Conservation (phyloP, 35 echinoderm and acorn worm species). For the Diadema setosum region DNA sequence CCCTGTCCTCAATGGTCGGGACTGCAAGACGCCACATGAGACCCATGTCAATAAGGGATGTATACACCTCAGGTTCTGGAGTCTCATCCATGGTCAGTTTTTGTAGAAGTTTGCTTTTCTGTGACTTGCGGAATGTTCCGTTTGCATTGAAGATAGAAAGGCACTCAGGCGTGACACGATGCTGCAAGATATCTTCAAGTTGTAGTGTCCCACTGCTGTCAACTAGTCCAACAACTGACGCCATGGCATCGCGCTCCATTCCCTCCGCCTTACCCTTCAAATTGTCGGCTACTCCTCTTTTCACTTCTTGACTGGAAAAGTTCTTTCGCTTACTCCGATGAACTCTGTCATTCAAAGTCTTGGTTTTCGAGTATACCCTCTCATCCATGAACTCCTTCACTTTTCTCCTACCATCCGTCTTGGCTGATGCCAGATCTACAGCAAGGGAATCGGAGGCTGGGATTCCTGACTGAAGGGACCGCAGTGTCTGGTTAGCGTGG, state of each 20-base stretch:
- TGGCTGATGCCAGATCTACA: neutral
- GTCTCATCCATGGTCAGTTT: neutral
- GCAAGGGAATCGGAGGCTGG: neutral
- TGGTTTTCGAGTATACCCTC: conserved; percentile 18
- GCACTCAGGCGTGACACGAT: conserved; percentile 36
- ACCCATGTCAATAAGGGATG: conserved; percentile 42
- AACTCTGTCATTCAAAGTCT: neutral
- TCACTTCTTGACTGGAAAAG: conserved; percentile 18
- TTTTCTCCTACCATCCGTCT: neutral
- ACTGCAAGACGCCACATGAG: conserved; percentile 28
- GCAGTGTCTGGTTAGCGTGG: conserved; percentile 2
- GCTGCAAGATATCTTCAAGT: conserved; percentile 35
- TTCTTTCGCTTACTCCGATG: conserved; percentile 14
- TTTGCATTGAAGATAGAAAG: conserved; percentile 44
- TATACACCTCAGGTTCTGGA: conserved; percentile 36
- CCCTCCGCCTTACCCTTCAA: conserved; percentile 2
- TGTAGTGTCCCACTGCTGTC: neutral
- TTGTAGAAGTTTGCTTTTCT: conserved; percentile 48
- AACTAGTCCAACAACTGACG: conserved; percentile 30
- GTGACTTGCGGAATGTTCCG: conserved; percentile 27
- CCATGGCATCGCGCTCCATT: conserved; percentile 35
- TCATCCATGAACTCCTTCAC: conserved; percentile 9
- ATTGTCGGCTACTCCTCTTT: neutral
- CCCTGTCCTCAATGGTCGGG: conserved; percentile 33
- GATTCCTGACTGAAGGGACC: conserved; percentile 31